Evolutionary conservation across 1,140 invertebrate genomes (phyloP).

Genomic region (Metopolophium dirhodum): DNA sequence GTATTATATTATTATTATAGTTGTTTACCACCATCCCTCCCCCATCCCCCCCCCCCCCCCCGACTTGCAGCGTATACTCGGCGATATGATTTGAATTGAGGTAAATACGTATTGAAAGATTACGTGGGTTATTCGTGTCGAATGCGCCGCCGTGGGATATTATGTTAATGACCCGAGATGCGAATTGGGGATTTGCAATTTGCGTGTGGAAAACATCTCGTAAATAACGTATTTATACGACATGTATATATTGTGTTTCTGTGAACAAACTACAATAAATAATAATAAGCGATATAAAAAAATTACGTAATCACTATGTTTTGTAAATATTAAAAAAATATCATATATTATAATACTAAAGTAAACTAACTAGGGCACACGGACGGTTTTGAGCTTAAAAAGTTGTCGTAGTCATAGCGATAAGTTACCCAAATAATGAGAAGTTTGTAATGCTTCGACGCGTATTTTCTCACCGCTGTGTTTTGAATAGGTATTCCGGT

Average conservation of each 20-base stretch:
- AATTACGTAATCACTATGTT: neutral
- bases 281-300: neutral
- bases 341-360: neutral
- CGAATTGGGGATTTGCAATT: neutral
- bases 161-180: constrained; percentile 1
- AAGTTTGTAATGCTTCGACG: neutral
- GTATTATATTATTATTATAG: neutral
- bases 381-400: neutral
- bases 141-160: neutral
- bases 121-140: neutral
- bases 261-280: neutral
- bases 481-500: neutral
- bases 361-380: neutral
- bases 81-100: neutral
- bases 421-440: neutral
- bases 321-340: neutral
- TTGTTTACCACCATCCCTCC: neutral
- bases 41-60: too few species aligned
- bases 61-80: neutral
- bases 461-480: neutral
- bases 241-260: neutral
- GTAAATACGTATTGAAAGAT: constrained; percentile 19
- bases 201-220: neutral
- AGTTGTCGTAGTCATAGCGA: neutral
- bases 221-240: neutral